phyloP scores from a whole-genome alignment of 2,888 invertebrate species.

The Vesta saturnalis region DNA sequence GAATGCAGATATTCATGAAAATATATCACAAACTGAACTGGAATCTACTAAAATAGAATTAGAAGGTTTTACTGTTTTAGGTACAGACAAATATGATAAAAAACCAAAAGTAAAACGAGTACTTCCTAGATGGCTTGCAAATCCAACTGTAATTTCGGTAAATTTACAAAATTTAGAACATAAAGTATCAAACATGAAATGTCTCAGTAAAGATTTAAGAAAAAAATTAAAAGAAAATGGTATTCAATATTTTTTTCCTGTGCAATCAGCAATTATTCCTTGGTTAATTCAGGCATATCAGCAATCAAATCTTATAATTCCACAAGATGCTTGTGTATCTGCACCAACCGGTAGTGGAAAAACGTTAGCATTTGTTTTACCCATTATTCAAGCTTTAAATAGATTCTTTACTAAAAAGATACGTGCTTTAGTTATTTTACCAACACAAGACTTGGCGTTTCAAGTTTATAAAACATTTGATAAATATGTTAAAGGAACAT shows the following conservation, averaged over 20 bases:
- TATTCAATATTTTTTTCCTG: conserved; percentile 84
- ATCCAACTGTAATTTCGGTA: conserved; percentile 81
- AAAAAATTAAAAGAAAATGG: conserved; percentile 74
- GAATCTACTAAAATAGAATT: conserved; percentile 44
- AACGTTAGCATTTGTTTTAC: conserved; percentile 93
- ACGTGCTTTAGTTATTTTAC: conserved; percentile 89
- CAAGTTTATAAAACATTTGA: conserved; percentile 82
- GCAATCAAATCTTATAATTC: conserved; percentile 72
- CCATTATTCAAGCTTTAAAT: conserved; percentile 78
- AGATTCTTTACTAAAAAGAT: conserved; percentile 63
- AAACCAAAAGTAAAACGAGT: conserved; percentile 73
- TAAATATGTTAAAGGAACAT: conserved; percentile 73
- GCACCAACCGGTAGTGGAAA: conserved; percentile 99
- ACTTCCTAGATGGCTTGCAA: conserved; percentile 87
- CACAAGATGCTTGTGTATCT: conserved; percentile 93
- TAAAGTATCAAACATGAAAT: conserved; percentile 67
- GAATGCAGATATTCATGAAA: conserved; percentile 28
- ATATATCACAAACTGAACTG: conserved; percentile 44
- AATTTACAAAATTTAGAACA: conserved; percentile 69
- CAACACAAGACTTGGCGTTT: conserved; percentile 89
- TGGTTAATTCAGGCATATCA: conserved; percentile 75
- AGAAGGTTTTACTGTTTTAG: conserved; percentile 74
- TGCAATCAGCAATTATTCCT: conserved; percentile 81
- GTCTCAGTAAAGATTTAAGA: conserved; percentile 72
- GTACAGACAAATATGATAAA: conserved; percentile 69